phyloP scores from a whole-genome alignment of 1,140 invertebrate genomes.

The Meloidogyne exigua region DNA sequence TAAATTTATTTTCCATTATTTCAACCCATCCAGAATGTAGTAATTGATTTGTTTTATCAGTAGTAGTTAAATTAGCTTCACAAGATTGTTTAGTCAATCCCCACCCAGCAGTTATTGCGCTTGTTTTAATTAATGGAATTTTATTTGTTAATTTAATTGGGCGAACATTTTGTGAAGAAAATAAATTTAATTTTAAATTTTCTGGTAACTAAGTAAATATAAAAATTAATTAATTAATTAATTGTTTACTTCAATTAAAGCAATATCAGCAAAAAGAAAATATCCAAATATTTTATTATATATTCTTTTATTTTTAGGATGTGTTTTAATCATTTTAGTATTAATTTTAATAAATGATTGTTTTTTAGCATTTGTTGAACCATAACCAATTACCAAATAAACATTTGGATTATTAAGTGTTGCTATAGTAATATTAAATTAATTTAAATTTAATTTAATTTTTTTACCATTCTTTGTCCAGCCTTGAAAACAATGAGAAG shows the following conservation, averaged over 20 bases:
- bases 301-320: constrained; percentile 1
- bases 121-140: neutral
- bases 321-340: neutral
- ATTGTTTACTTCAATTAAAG: neutral
- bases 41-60: neutral
- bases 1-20: neutral
- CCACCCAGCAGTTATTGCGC: neutral
- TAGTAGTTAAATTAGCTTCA: neutral
- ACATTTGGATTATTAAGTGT: neutral
- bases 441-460: neutral
- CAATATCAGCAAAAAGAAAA: neutral
- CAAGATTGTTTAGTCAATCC: neutral
- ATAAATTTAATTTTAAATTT: neutral
- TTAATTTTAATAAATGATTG: neutral
- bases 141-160: constrained; percentile 1
- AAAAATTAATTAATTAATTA: neutral
- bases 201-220: neutral
- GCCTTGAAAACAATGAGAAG: neutral
- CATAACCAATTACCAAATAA: neutral
- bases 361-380: neutral
- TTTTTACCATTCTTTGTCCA: neutral
- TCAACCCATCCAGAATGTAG: neutral
- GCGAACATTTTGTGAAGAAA: neutral
- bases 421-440: neutral
- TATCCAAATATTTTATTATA: neutral